Base-by-base conservation (phyloP, 2,797 vertebrate genomes). In the Austrolebias charrua region DNA sequence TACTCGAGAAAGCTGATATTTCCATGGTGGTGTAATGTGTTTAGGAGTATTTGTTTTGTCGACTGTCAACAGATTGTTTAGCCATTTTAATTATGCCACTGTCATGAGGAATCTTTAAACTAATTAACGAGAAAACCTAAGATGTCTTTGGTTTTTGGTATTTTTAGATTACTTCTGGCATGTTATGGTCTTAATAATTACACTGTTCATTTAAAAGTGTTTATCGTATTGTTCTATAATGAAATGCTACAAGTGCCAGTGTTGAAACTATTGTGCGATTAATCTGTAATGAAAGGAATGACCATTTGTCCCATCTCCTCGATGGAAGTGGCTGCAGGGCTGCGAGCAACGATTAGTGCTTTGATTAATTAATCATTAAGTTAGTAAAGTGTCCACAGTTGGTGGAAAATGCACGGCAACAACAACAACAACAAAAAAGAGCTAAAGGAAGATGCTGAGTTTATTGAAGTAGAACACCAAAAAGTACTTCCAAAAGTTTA, bases 331-430 rank as follows among this genome's bases (percentile, higher is more conserved):
- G 45, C 49, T 50, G 59, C 59, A 55, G 40, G 40, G 47, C 42
- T 56, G 50, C 48, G 20, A 63, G n/a, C 46, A 58, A 62, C 13
- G 66, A 62, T 69, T 19, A 47, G 54, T 28, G 49, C 62, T 48
- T 69, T 60, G 65, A 68, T 73, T 63, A 63, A 59, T 63, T 55
- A 44, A 62, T 67, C 50, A 62, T 57, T 35, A 60, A 44, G 38
- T 49, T 46, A 20, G 53, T 40, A 59, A 73, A 63, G 48, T 54
- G 8, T 56, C 50, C 35, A 62, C 42, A 47, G 53, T 20, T 18
- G 55, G 28, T 44, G 44, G 48, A 58, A 57, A 63, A 63, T 44
- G 42, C 58, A 49, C 55, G 49, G 38, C 38, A 40, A 58, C 16
- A 38, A 24, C 24, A 38, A 24, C 24, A 24, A 24, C 24, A 24